Evolutionary conservation across 2,888 invertebrate species (phyloP).

Genomic region (Melanchra persicariae): DNA sequence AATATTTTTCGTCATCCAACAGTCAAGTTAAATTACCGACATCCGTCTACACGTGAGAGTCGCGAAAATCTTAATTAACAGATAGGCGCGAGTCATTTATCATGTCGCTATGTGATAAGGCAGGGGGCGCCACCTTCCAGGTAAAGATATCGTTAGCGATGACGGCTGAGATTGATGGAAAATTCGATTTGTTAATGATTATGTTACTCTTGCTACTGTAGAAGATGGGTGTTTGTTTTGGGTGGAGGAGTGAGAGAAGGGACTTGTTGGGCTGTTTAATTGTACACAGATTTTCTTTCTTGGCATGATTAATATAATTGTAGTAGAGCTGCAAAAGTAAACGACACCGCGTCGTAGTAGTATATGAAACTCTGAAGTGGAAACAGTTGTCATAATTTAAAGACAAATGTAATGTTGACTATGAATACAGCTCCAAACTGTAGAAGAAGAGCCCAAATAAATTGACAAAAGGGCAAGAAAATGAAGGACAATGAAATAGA

Average conservation of each 20-base stretch:
- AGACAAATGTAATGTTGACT: not conserved
- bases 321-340: not conserved
- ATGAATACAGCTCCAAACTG: not conserved
- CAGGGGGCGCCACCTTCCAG: conserved; percentile 74
- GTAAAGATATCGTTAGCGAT: conserved; percentile 78
- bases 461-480: not conserved
- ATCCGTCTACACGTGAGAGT: conserved; percentile 87
- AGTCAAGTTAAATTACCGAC: conserved; percentile 86
- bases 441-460: not conserved
- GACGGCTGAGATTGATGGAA: conserved; percentile 79
- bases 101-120: conserved; percentile 84
- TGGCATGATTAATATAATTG: too few relatives aligned
- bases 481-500: not conserved
- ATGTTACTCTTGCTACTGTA: conserved; percentile 49
- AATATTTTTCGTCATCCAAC: conserved; percentile 70
- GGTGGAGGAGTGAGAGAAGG: not conserved
- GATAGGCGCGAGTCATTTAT: conserved; percentile 87
- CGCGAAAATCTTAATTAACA: conserved; percentile 91
- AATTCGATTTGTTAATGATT: conserved; percentile 61
- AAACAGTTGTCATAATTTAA: not conserved
- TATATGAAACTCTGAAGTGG: not conserved
- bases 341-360: not conserved
- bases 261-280: not conserved
- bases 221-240: conserved; percentile 14
- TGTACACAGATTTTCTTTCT: not conserved